Evolutionary conservation across 2,113 vertebrate genomes (phyloP).

Genomic region (Pelecanus crispus): DNA sequence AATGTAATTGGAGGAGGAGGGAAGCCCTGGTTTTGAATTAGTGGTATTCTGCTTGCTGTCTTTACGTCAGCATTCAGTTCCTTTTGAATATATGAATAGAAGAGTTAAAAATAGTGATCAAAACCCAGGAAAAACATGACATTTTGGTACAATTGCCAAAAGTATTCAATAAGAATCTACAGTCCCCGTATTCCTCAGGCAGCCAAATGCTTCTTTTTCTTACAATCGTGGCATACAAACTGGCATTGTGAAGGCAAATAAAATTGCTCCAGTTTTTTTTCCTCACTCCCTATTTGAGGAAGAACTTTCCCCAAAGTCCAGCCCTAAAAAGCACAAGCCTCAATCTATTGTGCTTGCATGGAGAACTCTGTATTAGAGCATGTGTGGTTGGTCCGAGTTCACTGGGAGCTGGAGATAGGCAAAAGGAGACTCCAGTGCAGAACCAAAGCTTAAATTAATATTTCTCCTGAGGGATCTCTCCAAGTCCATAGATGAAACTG

Average conservation of each 20-base stretch:
- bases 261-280: not conserved
- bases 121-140: not conserved
- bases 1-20: not conserved
- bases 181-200: not conserved
- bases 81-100: not conserved
- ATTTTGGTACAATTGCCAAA: not conserved
- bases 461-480: not conserved
- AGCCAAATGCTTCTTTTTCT: not conserved
- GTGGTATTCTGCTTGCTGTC: not conserved
- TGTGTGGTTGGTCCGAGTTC: not conserved
- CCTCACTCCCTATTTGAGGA: not conserved
- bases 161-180: not conserved
- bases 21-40: not conserved
- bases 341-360: rapidly evolving
- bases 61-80: not conserved
- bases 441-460: not conserved
- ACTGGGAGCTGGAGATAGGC: not conserved
- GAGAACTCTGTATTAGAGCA: not conserved
- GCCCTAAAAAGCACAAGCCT: not conserved
- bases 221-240: not conserved
- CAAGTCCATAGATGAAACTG: not conserved
- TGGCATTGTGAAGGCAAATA: not conserved
- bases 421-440: not conserved
- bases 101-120: not conserved
- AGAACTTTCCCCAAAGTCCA: not conserved